These are phyloP conservation scores for Clarias fuscus DNA, from an alignment of 2,797 vertebrate genomes.

Conservation along the genomic window DNA sequence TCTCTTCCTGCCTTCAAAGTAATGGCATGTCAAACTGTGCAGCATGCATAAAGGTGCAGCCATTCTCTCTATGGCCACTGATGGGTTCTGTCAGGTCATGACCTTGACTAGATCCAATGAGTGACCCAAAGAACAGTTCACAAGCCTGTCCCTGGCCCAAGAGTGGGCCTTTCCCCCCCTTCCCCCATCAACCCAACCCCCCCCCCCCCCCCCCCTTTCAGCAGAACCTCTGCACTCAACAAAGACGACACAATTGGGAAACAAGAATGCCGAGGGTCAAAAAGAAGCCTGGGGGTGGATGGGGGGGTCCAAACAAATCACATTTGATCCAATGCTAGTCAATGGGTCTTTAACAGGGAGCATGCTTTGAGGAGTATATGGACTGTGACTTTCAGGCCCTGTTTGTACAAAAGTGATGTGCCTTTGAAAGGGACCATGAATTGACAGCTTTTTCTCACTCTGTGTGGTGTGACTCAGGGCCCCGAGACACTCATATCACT, in stretches of 20 bases:
- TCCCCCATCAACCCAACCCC: constrained; percentile 39
- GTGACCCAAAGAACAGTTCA: constrained; percentile 67
- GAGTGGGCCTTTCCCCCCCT: constrained; percentile 52
- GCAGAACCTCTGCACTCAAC: constrained; percentile 64
- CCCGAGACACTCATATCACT: constrained; percentile 77
- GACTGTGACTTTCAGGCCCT: constrained; percentile 75
- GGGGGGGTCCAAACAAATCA: constrained; percentile 66
- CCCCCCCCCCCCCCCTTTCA: constrained; percentile 46
- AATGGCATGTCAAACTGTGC: constrained; percentile 66
- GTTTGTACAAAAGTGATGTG: constrained; percentile 73
- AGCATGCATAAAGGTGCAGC: constrained; percentile 78
- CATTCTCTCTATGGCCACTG: constrained; percentile 67
- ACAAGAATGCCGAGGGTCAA: constrained; percentile 66
- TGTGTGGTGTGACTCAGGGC: constrained; percentile 66
- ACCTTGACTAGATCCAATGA: constrained; percentile 74
- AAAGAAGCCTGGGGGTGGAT: constrained; percentile 47
- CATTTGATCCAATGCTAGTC: constrained; percentile 73
- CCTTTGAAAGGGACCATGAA: constrained; percentile 75
- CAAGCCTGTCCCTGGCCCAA: constrained; percentile 71
- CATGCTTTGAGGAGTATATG: constrained; percentile 73
- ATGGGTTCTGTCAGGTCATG: constrained; percentile 76
- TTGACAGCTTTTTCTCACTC: constrained; percentile 78
- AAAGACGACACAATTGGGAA: constrained; percentile 73
- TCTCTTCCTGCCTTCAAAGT: constrained; percentile 80
- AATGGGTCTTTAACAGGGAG: constrained; percentile 72